Percentiles rank a stretch among this genome's conserved stretches.
Evolutionary conservation across 2,113 vertebrate genomes (phyloP).

Genomic region (Corvus cornix): DNA sequence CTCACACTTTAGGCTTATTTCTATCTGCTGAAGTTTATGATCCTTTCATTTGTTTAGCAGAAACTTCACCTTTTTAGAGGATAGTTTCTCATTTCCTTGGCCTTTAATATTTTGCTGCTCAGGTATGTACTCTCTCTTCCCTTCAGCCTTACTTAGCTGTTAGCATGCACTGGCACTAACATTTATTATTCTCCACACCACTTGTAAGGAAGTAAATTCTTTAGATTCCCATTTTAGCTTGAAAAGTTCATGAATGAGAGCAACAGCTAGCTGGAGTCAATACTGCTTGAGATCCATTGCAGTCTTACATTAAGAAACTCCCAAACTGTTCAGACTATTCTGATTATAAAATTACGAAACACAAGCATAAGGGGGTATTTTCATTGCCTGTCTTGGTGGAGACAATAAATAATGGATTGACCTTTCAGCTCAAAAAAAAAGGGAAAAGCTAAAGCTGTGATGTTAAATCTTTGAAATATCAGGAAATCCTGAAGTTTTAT

Average conservation of each 20-base stretch:
- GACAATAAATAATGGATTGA: not conserved
- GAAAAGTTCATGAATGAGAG: not conserved
- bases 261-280: not conserved
- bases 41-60: not conserved
- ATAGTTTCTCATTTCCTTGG: not conserved
- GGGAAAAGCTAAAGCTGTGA: not conserved
- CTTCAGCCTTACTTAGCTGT: not conserved
- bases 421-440: not conserved
- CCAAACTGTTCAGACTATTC: not conserved
- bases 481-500: not conserved
- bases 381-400: not conserved
- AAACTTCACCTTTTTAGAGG: not conserved
- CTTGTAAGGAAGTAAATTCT: not conserved
- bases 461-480: not conserved
- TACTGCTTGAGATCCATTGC: not conserved
- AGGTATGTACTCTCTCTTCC: not conserved
- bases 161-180: not conserved
- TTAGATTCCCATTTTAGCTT: not conserved
- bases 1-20: not conserved
- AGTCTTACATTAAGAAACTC: not conserved
- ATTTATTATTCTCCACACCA: not conserved
- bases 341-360: not conserved
- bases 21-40: not conserved
- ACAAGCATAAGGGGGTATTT: not conserved
- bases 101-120: not conserved